Evolutionary conservation across 2,113 vertebrate genomes (phyloP).

Genomic region (Tychaedon coryphoeus): DNA sequence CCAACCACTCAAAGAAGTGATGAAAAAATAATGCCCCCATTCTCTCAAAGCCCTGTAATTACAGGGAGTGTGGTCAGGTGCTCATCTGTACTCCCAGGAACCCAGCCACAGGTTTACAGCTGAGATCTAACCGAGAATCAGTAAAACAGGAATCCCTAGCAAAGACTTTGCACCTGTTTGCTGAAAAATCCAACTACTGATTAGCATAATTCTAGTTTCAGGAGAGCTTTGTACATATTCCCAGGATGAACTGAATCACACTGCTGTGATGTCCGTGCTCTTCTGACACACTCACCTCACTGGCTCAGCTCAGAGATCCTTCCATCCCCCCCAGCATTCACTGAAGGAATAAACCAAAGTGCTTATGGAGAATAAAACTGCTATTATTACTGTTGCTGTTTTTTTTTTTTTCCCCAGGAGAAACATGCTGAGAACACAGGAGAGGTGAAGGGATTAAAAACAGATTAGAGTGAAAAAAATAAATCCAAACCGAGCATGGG

Average conservation of each 20-base stretch:
- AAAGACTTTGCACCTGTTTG: not conserved
- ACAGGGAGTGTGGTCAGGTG: not conserved
- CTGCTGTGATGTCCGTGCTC: not conserved
- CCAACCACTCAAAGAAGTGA: not conserved
- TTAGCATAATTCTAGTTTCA: not conserved
- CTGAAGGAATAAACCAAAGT: not conserved
- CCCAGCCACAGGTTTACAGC: not conserved
- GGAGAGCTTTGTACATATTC: not conserved
- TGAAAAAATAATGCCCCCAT: not conserved
- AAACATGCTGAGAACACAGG: not conserved
- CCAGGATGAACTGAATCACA: not conserved
- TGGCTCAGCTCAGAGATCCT: not conserved
- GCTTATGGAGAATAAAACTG: not conserved
- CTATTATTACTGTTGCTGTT: not conserved
- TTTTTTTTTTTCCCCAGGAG: not conserved
- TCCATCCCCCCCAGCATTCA: not conserved
- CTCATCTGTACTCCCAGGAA: not conserved
- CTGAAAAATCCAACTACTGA: not conserved
- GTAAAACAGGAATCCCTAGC: not conserved
- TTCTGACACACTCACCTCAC: not conserved
- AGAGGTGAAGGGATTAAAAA: not conserved
- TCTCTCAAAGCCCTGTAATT: not conserved
- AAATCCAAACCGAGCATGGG: not conserved
- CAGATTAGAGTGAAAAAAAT: not conserved
- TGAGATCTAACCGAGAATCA: not conserved